A percentile compares a stretch with the other conserved stretches of the same genome.
These are phyloP conservation scores for Eubasilissa splendida DNA, from an alignment of 2,888 invertebrate genomes.

Conservation along the genomic window DNA sequence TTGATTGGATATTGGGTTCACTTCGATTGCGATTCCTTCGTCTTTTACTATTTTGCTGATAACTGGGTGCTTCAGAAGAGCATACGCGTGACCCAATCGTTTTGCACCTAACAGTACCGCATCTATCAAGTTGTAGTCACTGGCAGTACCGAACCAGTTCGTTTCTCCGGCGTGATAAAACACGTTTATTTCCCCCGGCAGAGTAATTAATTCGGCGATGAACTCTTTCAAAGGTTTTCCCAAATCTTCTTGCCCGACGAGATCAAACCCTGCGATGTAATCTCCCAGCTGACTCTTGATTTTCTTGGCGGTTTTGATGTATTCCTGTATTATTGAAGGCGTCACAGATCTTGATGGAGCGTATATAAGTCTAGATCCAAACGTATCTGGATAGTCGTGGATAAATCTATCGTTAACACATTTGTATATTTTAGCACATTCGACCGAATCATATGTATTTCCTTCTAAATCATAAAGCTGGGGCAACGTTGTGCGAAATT, in stretches of 20 bases:
- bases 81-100: slow-evolving; percentile 86
- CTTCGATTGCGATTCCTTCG: slow-evolving; percentile 79
- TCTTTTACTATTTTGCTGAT: slow-evolving; percentile 73
- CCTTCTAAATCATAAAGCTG: slow-evolving; percentile 79
- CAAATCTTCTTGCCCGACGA: slow-evolving; percentile 85
- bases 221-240: slow-evolving; percentile 78
- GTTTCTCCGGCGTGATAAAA: slow-evolving; percentile 91
- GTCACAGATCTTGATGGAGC: slow-evolving; percentile 74
- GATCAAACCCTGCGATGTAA: slow-evolving; percentile 84
- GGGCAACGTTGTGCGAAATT: slow-evolving; percentile 78
- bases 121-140: slow-evolving; percentile 84
- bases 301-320: slow-evolving; percentile 65
- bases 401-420: slow-evolving; percentile 74
- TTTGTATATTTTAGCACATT: slow-evolving; percentile 75
- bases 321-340: slow-evolving; percentile 64
- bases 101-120: slow-evolving; percentile 82
- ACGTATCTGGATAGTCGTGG: slow-evolving; percentile 75
- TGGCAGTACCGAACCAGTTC: slow-evolving; percentile 78
- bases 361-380: slow-evolving; percentile 80
- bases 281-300: slow-evolving; percentile 74
- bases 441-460: slow-evolving; percentile 69
- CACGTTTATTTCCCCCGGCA: slow-evolving; percentile 73
- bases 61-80: slow-evolving; percentile 81
- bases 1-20: slow-evolving; percentile 86
- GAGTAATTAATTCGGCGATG: slow-evolving; percentile 70